Evolutionary conservation across 2,113 vertebrate species (phyloP).

Genomic region (Brachyhypopomus gauderio): DNA sequence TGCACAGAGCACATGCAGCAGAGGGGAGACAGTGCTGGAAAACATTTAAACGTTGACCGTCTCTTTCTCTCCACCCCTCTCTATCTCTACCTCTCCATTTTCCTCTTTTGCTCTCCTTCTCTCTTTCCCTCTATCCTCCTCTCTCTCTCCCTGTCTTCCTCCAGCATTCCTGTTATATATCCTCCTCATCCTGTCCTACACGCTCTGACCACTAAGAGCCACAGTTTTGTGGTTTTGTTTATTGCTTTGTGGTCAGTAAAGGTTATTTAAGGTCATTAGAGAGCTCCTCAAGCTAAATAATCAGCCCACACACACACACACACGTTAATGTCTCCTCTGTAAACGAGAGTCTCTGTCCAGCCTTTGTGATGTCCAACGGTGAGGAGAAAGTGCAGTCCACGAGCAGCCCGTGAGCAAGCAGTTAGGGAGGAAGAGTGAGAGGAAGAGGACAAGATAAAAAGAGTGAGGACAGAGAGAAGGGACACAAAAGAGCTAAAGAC

Average conservation of each 20-base stretch:
- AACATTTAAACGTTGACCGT: background rate
- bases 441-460: constrained; percentile 34
- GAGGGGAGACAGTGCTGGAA: background rate
- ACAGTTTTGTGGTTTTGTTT: background rate
- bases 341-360: constrained; percentile 33
- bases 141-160: background rate
- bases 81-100: background rate
- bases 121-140: background rate
- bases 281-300: background rate
- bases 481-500: constrained; percentile 59
- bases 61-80: background rate
- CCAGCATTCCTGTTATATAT: background rate
- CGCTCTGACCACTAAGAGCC: background rate
- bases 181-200: background rate
- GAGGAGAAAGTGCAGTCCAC: background rate
- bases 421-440: background rate
- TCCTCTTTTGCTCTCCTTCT: background rate
- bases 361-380: constrained; percentile 54
- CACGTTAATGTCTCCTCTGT: constrained; percentile 23
- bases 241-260: background rate
- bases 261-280: constrained; percentile 36
- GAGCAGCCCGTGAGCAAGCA: background rate
- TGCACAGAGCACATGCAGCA: background rate
- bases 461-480: background rate
- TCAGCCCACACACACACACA: constrained; percentile 13